Conservation (phyloP, 2,888 invertebrate genomes). For the Busseola fusca region DNA sequence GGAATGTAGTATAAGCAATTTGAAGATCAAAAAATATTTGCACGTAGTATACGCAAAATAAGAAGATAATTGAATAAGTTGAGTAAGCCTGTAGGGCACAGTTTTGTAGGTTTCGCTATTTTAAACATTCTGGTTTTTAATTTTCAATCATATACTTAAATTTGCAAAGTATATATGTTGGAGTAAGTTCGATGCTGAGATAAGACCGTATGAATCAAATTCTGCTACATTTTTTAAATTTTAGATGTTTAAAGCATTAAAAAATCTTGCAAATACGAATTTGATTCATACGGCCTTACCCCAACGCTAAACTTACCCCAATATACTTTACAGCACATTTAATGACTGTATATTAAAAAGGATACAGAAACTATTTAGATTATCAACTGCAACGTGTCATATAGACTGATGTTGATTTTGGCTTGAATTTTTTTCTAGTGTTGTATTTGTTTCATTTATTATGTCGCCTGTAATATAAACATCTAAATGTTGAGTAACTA, state of each 20-base stretch:
- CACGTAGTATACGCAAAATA: constrained; percentile 9
- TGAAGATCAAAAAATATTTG: neutral
- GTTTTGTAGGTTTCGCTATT: neutral
- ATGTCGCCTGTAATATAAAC: constrained; percentile 48
- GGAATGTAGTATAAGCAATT: neutral
- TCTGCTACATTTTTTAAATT: neutral
- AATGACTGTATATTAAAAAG: neutral
- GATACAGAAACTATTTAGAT: neutral
- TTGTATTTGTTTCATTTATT: constrained; percentile 46
- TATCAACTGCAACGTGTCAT: constrained; percentile 29
- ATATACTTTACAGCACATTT: neutral
- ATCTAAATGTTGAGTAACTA: constrained; percentile 56
- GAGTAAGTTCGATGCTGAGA: neutral
- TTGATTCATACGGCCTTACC: neutral
- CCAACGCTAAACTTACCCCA: neutral
- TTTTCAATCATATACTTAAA: too few species aligned
- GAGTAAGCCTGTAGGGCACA: neutral
- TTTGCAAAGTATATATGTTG: neutral
- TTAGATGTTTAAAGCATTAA: neutral
- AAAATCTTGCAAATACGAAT: neutral
- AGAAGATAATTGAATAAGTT: neutral
- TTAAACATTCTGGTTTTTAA: neutral
- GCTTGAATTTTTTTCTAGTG: constrained; percentile 45
- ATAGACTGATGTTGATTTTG: constrained; percentile 60
- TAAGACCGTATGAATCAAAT: neutral